Conservation (phyloP, 30 jellyfish, hydroid and myxozoan genomes). For the Chironex yamaguchii region DNA sequence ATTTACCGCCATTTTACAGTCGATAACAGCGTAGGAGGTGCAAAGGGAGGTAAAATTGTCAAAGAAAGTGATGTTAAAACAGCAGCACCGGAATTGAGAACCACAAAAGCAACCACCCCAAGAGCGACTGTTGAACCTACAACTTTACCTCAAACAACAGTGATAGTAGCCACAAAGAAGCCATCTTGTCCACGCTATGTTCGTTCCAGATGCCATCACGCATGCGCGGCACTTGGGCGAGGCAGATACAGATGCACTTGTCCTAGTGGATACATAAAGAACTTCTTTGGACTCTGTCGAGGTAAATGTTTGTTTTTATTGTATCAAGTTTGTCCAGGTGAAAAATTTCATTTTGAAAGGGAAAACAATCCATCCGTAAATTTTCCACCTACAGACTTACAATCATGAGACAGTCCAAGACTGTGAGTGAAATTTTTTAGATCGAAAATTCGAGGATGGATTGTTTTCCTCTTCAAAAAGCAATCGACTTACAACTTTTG, state of each 20-base stretch:
- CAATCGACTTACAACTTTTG: no score
- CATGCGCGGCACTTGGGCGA: slow-evolving; percentile 44
- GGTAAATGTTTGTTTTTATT: slow-evolving; percentile 73
- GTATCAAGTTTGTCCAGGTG: no score
- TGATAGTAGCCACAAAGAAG: not conserved
- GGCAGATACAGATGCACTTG: slow-evolving; percentile 67
- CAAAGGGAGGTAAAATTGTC: slow-evolving; percentile 19
- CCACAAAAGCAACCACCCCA: not conserved
- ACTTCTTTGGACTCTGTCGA: slow-evolving; percentile 66
- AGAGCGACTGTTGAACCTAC: slow-evolving; percentile 8
- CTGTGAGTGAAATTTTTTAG: no score
- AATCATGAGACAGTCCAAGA: no score
- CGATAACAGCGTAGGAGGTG: slow-evolving; percentile 43
- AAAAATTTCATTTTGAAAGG: no score
- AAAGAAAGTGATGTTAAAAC: slow-evolving; percentile 41
- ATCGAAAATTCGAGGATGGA: no score
- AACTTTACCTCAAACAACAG: slow-evolving; percentile 7
- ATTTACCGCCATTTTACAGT: not conserved
- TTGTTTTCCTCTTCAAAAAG: no score
- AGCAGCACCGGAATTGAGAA: not conserved
- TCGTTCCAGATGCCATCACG: slow-evolving; percentile 62
- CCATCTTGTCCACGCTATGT: slow-evolving; percentile 61
- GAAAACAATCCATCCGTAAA: no score
- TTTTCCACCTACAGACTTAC: no score
- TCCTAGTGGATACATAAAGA: slow-evolving; percentile 78